Evolutionary conservation across 2,113 vertebrate species (phyloP), one percentile per base, ranked within the genome.

Genomic region (Toxotes jaculatrix): DNA sequence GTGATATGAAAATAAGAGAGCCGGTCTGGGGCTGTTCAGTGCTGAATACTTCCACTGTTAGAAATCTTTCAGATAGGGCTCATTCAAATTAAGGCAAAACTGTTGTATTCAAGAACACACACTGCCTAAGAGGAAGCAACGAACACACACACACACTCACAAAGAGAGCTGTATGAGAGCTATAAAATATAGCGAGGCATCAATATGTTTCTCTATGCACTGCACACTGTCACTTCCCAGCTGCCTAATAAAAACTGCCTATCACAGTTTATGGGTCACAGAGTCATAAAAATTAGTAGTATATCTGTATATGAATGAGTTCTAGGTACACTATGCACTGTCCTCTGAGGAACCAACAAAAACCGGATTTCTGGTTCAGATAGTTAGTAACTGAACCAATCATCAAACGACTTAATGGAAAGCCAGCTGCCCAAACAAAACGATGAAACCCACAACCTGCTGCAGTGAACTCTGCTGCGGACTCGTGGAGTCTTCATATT

Each of bases 1-100:
- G 34, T 9, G 36, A 49, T 40, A 19, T 43, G 36, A n/a, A 55
- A 68, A 61, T 40, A n/a, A 75, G 27, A 55, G 49, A 57, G 53
- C 19, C 9, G 16, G 16, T 63, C 27, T 62, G 49, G 9, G 36
- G 67, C 57, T 47, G 40, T 8, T 51, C 27, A 0, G 36, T 0
- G 6, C 3, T 59, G n/a, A 84, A 32, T 34, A 60, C 83, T 57
- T 77, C 14, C 79, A 68, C 55, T 82, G 49, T 74, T 76, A 10
- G 34, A 12, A 43, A 59, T 9, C 5, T 17, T 14, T 66, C 61
- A 42, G n/a, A 62, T 9, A 78, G 12, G 9, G 6, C 40, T 66
- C 13, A 87, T 76, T 85, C 57, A 87, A 87, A 80, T 82, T 1
- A 72, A 70, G 80, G 42, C 43, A 64, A 74, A 38, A 65, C 56